Evolutionary conservation across 2,888 invertebrate species (phyloP).

Genomic region (Ormyrus labotus): DNA sequence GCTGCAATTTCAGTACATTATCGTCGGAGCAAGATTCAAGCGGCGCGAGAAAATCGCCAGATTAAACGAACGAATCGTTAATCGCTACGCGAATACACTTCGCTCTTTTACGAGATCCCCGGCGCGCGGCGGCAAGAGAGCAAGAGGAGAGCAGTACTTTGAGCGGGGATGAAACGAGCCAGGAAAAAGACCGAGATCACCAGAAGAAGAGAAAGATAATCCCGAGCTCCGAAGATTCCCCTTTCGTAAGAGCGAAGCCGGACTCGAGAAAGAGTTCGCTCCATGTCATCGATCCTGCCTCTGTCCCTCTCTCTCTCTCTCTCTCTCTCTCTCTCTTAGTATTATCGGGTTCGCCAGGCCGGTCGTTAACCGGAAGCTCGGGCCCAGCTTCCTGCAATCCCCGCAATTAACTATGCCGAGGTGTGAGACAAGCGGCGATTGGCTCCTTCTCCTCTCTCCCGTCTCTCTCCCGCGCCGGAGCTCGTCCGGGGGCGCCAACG

Average conservation of each 20-base stretch:
- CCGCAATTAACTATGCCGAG: not conserved
- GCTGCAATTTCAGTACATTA: slow-evolving; percentile 26
- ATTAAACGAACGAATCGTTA: too few relatives aligned
- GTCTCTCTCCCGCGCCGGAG: too few relatives aligned
- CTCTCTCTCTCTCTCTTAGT: slow-evolving; percentile 5
- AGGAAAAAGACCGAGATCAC: not conserved
- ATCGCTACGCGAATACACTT: too few relatives aligned
- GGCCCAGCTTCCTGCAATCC: not conserved
- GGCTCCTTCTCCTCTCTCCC: too few relatives aligned
- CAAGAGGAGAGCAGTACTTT: too few relatives aligned
- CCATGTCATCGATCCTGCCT: too few relatives aligned
- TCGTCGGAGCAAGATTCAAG: not conserved
- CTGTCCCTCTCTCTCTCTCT: not conserved
- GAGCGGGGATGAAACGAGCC: not conserved
- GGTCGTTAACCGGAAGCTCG: slow-evolving; percentile 48
- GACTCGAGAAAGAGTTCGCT: too few relatives aligned
- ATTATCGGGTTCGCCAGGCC: slow-evolving; percentile 8
- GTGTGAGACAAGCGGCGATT: too few relatives aligned
- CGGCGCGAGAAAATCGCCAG: not conserved
- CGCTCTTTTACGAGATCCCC: too few relatives aligned
- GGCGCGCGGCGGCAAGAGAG: not conserved
- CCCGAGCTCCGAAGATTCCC: too few relatives aligned
- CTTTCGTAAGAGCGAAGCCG: too few relatives aligned
- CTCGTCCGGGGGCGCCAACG: not conserved
- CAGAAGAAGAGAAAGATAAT: not conserved